Percentiles rank a stretch among this genome's conserved stretches.
Evolutionary conservation across 2,888 invertebrate genomes (phyloP).

Genomic region (Hartigia nigra): DNA sequence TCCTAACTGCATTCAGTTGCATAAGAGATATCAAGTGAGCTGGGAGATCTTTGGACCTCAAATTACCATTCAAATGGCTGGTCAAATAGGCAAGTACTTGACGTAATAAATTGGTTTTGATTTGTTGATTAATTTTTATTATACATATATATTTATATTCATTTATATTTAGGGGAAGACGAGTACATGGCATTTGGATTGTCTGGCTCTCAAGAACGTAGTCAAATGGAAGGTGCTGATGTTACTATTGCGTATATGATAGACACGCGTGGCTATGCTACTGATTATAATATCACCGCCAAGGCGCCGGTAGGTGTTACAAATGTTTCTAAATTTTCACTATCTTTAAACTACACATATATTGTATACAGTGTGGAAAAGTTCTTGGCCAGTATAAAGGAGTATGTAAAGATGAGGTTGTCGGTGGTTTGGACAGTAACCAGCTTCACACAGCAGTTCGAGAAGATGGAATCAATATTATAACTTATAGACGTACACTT

Average conservation of each 20-base stretch:
- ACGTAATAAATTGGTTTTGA: background rate
- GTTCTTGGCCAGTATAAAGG: constrained; percentile 88
- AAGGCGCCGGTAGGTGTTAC: constrained; percentile 75
- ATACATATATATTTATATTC: background rate
- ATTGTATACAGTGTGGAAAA: constrained; percentile 77
- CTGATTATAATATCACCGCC: constrained; percentile 88
- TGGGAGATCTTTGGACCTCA: constrained; percentile 94
- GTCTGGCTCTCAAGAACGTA: constrained; percentile 77
- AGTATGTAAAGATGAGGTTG: constrained; percentile 85
- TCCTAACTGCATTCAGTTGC: constrained; percentile 88
- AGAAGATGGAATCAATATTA: constrained; percentile 80
- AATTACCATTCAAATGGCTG: constrained; percentile 86
- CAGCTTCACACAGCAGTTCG: constrained; percentile 81
- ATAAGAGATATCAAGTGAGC: constrained; percentile 83
- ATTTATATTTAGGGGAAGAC: constrained; percentile 68
- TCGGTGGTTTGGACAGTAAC: constrained; percentile 85
- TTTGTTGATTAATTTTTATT: constrained; percentile 8
- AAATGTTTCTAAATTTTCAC: background rate
- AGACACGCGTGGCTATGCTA: constrained; percentile 77
- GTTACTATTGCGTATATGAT: constrained; percentile 83
- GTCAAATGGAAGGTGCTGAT: constrained; percentile 88
- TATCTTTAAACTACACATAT: constrained; percentile 12
- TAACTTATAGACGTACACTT: constrained; percentile 82
- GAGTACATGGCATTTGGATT: constrained; percentile 93
- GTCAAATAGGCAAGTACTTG: constrained; percentile 71